Base-by-base conservation (phyloP, 2,113 vertebrate species). In the Saguinus midas region DNA sequence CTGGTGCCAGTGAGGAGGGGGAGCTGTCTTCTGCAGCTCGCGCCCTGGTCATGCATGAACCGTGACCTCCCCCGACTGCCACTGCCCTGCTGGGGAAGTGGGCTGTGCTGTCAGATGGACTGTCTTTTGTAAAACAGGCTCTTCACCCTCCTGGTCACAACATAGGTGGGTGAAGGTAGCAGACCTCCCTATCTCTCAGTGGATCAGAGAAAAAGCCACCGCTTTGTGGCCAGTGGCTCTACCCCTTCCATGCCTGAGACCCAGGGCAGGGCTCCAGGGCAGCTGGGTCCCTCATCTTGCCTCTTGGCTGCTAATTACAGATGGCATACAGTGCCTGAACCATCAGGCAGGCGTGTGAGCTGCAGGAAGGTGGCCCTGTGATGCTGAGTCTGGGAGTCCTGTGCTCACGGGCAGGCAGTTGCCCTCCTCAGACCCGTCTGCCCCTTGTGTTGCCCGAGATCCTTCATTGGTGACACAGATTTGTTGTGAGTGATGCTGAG, bases 301-400 rank as follows among this genome's bases (percentile, higher is more conserved):
- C 45, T 50, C 37, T 35, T 14, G 27, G 23, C 48, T 27, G 20
- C 9, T 21, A 32, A 5, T 66, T 86, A 1, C 21, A 4, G 10
- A 10, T 1, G 2, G 8, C 1, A 0, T 57, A 43, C 25, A 29
- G 21, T 64, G 16, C 35, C 20, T 58, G 17, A 37, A 72, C 16
- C 18, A 1, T 32, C 3, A 27, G 1, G 21, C 3, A 1, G 32
- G 1, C 11, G 1, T 1, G 5, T 11, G 8, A 52, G 61, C 40
- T 8, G 37, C 48, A 37, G 29, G 12, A 57, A 35, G 29, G 23
- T 5, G 32, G 21, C 16, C n/a, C 21, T 32, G 37, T 2, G 4
- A 32, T 32, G 50, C 45, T 52, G 16, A 9, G 29, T 27, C 61
- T 1, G 23, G 4, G 6, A 3, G 48, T 25, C 55, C 48, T 1